Percentiles rank a stretch among this genome's conserved stretches.
These are phyloP conservation scores for Melipona quadrifasciata DNA, from an alignment of 1,140 invertebrate species.

Conservation along the genomic window DNA sequence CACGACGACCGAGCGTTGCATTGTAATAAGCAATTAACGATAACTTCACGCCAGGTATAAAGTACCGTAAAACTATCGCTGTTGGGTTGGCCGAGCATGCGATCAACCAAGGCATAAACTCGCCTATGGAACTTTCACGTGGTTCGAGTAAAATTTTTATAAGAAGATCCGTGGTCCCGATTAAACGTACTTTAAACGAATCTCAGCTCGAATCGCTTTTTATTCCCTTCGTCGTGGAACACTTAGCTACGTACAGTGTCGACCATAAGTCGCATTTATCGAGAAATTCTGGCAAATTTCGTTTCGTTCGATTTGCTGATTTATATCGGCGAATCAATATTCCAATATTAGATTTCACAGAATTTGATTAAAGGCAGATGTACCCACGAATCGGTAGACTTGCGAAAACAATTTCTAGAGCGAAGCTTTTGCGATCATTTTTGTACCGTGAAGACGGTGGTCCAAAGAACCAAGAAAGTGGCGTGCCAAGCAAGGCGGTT, in stretches of 20 bases:
- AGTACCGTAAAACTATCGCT: constrained; percentile 47
- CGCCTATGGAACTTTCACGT: constrained; percentile 5
- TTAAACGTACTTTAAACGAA: constrained; percentile 15
- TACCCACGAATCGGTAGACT: background rate
- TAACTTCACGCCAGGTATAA: constrained; percentile 49
- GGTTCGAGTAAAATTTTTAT: constrained; percentile 23
- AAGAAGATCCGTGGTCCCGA: background rate
- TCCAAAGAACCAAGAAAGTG: background rate
- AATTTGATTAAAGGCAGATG: background rate
- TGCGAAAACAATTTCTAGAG: background rate
- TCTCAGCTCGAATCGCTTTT: background rate
- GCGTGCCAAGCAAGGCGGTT: background rate
- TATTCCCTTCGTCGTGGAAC: background rate
- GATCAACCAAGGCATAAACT: constrained; percentile 19
- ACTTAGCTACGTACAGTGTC: background rate
- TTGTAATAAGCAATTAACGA: constrained; percentile 52
- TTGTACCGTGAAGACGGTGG: background rate
- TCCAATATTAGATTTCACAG: background rate
- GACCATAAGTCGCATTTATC: background rate
- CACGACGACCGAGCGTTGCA: constrained; percentile 23
- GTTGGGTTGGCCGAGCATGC: constrained; percentile 24
- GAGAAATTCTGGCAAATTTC: background rate
- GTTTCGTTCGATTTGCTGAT: background rate
- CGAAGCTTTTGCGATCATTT: background rate
- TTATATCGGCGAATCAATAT: too few relatives aligned